A percentile compares a stretch with the other conserved stretches of the same genome.
Conservation (phyloP, 1,140 invertebrate genomes). For the Caerostris darwini region DNA sequence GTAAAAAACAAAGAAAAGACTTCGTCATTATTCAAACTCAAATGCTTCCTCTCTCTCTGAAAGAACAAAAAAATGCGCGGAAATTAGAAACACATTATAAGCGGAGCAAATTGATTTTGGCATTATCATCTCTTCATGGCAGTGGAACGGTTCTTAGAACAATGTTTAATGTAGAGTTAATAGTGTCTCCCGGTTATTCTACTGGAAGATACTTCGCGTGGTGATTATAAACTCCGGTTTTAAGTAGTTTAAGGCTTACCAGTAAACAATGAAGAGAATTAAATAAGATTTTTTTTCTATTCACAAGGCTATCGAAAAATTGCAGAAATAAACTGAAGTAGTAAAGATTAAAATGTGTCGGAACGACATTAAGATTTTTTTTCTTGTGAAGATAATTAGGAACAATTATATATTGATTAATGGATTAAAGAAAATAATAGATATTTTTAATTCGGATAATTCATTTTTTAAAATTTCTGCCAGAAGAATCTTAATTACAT, state of each 20-base stretch:
- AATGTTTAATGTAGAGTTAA: slow-evolving; percentile 68
- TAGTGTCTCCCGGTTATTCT: not conserved
- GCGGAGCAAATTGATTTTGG: slow-evolving; percentile 61
- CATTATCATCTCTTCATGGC: slow-evolving; percentile 25
- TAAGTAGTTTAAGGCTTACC: not conserved
- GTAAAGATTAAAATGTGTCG: no score
- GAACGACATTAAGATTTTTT: no score
- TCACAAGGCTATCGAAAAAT: no score
- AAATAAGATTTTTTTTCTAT: no score
- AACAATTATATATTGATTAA: no score
- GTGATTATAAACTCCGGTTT: no score
- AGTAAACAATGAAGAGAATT: not conserved
- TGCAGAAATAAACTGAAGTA: no score
- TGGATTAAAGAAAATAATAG: no score
- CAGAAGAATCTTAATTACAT: no score
- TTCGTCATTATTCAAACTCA: slow-evolving; percentile 57
- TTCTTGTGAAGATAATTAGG: no score
- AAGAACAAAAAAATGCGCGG: not conserved
- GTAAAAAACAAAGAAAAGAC: not conserved
- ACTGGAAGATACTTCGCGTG: not conserved
- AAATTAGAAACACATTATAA: slow-evolving; percentile 72
- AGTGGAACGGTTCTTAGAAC: slow-evolving; percentile 34
- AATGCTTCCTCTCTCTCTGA: not conserved
- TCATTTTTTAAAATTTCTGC: no score
- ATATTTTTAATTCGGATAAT: no score